Percentiles rank a stretch among this genome's conserved stretches.
Evolutionary conservation across 2,888 invertebrate genomes (phyloP).

Genomic region (Mactromeris polynyma): DNA sequence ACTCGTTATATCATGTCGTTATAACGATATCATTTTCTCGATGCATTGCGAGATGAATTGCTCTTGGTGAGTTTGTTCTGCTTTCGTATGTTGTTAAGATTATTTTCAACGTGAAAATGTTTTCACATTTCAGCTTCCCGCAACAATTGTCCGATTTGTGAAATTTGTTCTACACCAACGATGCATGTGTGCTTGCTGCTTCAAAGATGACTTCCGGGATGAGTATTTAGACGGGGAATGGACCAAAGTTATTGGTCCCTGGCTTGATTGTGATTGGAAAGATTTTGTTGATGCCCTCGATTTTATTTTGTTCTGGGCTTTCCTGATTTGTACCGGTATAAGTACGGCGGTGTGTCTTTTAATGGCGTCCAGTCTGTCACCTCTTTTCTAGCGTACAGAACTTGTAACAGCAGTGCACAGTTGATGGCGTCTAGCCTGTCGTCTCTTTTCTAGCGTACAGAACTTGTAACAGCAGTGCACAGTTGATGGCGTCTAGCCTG

Average conservation of each 20-base stretch:
- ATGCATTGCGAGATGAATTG: too few species aligned
- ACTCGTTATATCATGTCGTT: too few species aligned
- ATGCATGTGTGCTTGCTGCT: constrained; percentile 45
- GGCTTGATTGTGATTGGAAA: constrained; percentile 67
- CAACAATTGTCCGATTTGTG: constrained; percentile 46
- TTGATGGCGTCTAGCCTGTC: constrained; percentile 24
- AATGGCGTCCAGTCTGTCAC: constrained; percentile 29
- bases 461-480: too few species aligned
- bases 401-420: too few species aligned
- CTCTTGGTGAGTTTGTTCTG: too few species aligned
- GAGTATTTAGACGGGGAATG: constrained; percentile 65
- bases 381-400: neutral
- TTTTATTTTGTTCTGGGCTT: constrained; percentile 70
- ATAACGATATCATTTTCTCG: too few species aligned
- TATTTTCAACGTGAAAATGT: too few species aligned
- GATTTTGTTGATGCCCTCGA: constrained; percentile 68
- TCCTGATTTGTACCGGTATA: constrained; percentile 53
- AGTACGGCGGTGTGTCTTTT: constrained; percentile 12
- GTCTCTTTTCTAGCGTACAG: neutral
- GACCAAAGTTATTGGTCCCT: constrained; percentile 67
- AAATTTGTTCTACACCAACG: constrained; percentile 58
- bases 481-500: constrained; percentile 24
- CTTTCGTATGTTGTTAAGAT: too few species aligned
- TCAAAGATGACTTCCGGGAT: constrained; percentile 40
- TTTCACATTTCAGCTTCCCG: constrained; percentile 54